Evolutionary conservation across 37 sponge, comb jelly and placozoan species (phyloP), one percentile per base, ranked within the genome.

Genomic region (Beroe forskalii): DNA sequence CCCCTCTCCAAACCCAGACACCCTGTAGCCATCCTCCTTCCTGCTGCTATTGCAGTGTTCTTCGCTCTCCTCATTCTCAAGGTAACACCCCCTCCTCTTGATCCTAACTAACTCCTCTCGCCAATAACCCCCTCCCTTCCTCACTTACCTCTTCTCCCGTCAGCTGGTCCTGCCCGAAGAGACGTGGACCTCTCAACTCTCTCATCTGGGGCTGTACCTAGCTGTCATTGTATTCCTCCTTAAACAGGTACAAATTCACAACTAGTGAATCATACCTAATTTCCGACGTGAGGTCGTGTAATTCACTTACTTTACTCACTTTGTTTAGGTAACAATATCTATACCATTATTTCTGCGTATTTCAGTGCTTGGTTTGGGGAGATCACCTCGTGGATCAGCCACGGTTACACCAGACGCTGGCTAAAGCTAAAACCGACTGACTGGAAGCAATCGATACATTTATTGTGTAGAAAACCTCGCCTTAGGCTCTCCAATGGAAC

Each of bases 231-330:
- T 80, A 12, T 41, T 44, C 55, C 40, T 80, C 9, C 35, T 80
- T 25, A 80, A 80, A 44, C 86, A 80, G 86, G 86, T 80, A 48
- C n/a, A n/a, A n/a, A n/a, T n/a, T n/a, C n/a, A n/a, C n/a, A n/a
- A n/a, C n/a, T n/a, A n/a, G n/a, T n/a, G n/a, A n/a, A n/a, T n/a
- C 60, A 55, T 55, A 9, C 60, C 60, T 55, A 9, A n/a, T n/a
- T n/a, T 17, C 9, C 60, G 9, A 9, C 17, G 14, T 55, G 60
- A 20, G 17, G 17, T 55, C 60, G 9, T 17, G 9, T 55, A 9
- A 55, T 17, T 64, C 66, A 64, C 31, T 64, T 64, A 4, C 20
- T 64, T 64, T 64, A 4, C 66, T 64, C 66, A 28, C 25, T 64
- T 64, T 27, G 4, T 23, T 64, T 17, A 9, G 17, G 9, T 9